Evolutionary conservation across 2,113 vertebrate genomes (phyloP), one percentile per base, ranked within the genome.

Genomic region (Hypocryptadius cinnamomeus): DNA sequence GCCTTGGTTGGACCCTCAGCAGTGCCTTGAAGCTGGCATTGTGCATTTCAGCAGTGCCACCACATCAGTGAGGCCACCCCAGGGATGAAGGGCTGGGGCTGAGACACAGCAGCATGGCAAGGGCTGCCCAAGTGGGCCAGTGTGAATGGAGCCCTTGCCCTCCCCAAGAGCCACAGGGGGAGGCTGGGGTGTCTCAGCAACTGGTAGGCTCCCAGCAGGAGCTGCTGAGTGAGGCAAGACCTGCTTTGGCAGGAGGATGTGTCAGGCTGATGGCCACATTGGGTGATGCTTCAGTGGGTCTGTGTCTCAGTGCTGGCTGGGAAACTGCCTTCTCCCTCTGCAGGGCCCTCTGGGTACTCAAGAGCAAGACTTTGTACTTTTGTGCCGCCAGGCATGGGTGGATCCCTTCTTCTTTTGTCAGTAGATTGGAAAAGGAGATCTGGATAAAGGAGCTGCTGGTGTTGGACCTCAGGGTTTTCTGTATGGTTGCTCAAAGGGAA

Each of bases 21-120:
- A 47, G 54, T 0, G 2, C 65, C 51, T 54, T 6, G 3, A 20
- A 61, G n/a, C n/a, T 53, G 33, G 14, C 1, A 0, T 12, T 1
- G 4, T 44, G 28, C 2, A 1, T 42, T 51, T 66, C 42, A 15
- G 53, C 1, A 1, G 44, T n/a, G 73, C 42, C 33, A 18, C 25
- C 35, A 14, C 22, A 4, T 2, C 1, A 72, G 23, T 3, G 40
- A 51, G 44, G 42, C 10, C 3, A 1, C 27, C 24, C 31, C 23
- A 31, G 33, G 53, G 53, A 9, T 1, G 1, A 5, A 15, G 60
- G 23, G 27, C 50, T 3, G 2, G 31, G 13, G 28, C 69, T 3
- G 5, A 24, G 40, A 4, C 0, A 0, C 18, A 39, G 30, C 10
- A 82, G 8, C 1, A 0, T 8, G 18, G 40, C 13, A 54, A 65